Evolutionary conservation across 2,113 vertebrate species (phyloP).

Genomic region (Leiothrix lutea): DNA sequence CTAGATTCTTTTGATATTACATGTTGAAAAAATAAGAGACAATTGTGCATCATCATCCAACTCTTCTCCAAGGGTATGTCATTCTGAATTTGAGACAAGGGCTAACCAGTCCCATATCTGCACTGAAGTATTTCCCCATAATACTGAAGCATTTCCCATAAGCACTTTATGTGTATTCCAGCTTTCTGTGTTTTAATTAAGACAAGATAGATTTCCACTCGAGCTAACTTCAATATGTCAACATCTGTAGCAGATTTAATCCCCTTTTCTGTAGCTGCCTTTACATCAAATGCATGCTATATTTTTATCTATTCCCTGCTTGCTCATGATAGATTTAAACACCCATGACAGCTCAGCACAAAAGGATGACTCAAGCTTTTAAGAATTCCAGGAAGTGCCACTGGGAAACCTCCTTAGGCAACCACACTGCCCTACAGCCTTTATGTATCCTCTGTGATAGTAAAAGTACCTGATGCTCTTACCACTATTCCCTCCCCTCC

Average conservation of each 20-base stretch:
- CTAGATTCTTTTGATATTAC: not conserved
- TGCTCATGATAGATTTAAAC: not conserved
- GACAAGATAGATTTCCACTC: not conserved
- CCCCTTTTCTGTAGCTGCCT: not conserved
- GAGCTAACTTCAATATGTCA: constrained; percentile 10
- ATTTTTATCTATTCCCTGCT: not conserved
- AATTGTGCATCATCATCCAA: not conserved
- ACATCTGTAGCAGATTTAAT: constrained; percentile 9
- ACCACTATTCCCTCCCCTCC: not conserved
- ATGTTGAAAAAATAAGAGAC: not conserved
- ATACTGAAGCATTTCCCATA: not conserved
- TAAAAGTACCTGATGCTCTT: not conserved
- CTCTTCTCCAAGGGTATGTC: not conserved
- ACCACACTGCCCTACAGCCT: not conserved
- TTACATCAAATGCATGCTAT: not conserved
- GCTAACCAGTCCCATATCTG: not conserved
- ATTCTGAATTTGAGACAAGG: not conserved
- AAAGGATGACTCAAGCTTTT: not conserved
- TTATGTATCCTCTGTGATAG: not conserved
- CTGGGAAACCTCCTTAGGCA: not conserved
- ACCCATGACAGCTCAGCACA: not conserved
- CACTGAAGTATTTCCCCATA: not conserved
- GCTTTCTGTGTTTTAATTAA: not conserved
- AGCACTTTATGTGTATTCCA: not conserved
- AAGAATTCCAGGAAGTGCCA: not conserved